A percentile compares a stretch with the other conserved stretches of the same genome.
Evolutionary conservation across 2,888 invertebrate genomes (phyloP).

Genomic region (Brachyptera putata): DNA sequence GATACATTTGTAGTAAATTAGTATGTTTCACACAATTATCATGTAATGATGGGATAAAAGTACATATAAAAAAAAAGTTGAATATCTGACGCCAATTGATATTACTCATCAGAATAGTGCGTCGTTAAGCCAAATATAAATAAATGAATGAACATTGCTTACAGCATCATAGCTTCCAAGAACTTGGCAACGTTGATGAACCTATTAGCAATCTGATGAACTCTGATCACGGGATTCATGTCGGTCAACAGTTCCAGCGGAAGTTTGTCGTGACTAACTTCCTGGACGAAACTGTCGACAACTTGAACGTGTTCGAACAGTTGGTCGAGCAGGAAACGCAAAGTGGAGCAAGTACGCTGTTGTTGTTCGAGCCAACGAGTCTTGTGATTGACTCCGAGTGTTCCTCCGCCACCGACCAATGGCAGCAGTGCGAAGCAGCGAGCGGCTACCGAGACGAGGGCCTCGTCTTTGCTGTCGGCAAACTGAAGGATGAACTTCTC

Average conservation of each 20-base stretch:
- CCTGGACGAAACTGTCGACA: background rate
- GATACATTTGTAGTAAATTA: no score
- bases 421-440: conserved; percentile 27
- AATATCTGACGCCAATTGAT: no score
- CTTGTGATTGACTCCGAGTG: conserved; percentile 20
- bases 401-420: conserved; percentile 27
- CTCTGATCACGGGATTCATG: background rate
- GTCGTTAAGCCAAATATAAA: no score
- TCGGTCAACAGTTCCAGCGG: conserved; percentile 12
- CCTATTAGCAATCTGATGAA: conserved; percentile 15
- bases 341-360: conserved; percentile 15
- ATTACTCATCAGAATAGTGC: no score
- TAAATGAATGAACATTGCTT: no score
- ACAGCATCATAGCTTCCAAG: conserved; percentile 25
- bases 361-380: conserved; percentile 24
- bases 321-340: conserved; percentile 25
- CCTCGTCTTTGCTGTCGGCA: conserved; percentile 7
- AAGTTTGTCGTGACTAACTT: conserved; percentile 1
- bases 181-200: conserved; percentile 21
- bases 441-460: conserved; percentile 11
- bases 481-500: conserved; percentile 21
- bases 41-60: no score
- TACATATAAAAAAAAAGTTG: no score
- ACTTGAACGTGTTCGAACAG: conserved; percentile 19
- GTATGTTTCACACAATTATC: no score